A percentile compares a stretch with the other conserved stretches of the same genome.
Evolutionary conservation across 2,797 vertebrate genomes (phyloP).

Genomic region (Lithobates pipiens): DNA sequence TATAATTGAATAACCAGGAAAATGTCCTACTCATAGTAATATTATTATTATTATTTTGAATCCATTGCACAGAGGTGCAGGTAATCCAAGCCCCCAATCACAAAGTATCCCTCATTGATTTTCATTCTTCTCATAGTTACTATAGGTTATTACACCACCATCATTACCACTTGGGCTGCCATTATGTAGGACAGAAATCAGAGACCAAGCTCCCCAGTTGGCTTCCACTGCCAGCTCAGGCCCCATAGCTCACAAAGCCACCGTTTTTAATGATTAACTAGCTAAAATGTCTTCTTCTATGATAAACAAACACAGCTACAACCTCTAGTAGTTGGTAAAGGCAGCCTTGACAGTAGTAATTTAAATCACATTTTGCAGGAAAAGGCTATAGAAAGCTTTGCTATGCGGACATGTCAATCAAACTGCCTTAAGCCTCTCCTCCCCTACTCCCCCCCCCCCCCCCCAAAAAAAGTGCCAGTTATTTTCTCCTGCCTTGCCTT

Average conservation of each 20-base stretch:
- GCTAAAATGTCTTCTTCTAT: conserved; percentile 64
- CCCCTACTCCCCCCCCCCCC: neutral
- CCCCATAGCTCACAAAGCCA: neutral
- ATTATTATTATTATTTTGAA: no score
- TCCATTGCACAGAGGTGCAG: no score
- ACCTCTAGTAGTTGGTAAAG: conserved; percentile 35
- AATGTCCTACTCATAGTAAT: no score
- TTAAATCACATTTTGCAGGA: conserved; percentile 1
- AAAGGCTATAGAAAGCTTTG: neutral
- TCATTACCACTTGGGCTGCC: neutral
- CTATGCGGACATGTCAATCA: conserved; percentile 7
- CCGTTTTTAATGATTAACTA: neutral
- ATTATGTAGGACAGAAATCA: no score
- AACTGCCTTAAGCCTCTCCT: neutral
- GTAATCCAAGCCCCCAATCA: no score
- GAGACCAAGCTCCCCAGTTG: neutral
- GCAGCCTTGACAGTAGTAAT: neutral
- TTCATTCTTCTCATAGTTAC: no score
- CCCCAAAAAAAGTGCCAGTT: neutral
- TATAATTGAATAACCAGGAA: no score
- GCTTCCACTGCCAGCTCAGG: neutral
- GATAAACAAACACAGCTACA: conserved; percentile 63
- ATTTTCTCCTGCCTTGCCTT: neutral
- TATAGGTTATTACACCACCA: neutral
- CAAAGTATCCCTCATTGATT: no score